These are phyloP conservation scores for Dusona sp. DNA, from an alignment of 2,888 invertebrate species.

Conservation along the genomic window DNA sequence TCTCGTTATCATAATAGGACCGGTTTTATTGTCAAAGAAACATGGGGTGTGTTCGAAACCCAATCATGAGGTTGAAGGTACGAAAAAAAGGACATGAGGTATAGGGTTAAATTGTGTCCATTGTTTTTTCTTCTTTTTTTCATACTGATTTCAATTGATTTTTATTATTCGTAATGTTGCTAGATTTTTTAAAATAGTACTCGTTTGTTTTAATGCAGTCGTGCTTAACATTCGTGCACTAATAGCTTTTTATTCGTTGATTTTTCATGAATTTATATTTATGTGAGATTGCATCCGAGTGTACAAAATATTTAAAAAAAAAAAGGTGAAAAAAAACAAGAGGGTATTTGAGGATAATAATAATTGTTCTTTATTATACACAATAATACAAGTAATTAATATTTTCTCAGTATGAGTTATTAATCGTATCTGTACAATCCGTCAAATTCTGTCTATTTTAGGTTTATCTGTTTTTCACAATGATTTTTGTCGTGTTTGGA, in stretches of 20 bases:
- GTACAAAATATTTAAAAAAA: neutral
- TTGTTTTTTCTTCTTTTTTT: neutral
- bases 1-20: too few relatives aligned
- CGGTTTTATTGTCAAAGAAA: too few relatives aligned
- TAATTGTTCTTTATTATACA: constrained; percentile 52
- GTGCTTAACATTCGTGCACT: neutral
- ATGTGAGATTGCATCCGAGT: neutral
- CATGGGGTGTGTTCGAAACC: too few relatives aligned
- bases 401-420: constrained; percentile 16
- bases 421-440: constrained; percentile 57
- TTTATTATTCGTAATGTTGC: neutral
- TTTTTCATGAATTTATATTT: neutral
- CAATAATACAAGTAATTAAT: constrained; percentile 56
- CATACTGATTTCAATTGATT: neutral
- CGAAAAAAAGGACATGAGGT: too few relatives aligned
- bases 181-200: neutral
- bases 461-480: neutral
- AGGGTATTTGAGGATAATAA: constrained; percentile 31
- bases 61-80: too few relatives aligned
- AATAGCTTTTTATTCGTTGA: neutral
- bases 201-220: neutral
- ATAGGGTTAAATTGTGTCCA: too few relatives aligned
- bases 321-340: neutral
- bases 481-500: neutral
- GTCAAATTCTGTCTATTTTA: constrained; percentile 10